Base-by-base conservation (phyloP, 2,888 invertebrate species). In the Leptopilina syphax region DNA sequence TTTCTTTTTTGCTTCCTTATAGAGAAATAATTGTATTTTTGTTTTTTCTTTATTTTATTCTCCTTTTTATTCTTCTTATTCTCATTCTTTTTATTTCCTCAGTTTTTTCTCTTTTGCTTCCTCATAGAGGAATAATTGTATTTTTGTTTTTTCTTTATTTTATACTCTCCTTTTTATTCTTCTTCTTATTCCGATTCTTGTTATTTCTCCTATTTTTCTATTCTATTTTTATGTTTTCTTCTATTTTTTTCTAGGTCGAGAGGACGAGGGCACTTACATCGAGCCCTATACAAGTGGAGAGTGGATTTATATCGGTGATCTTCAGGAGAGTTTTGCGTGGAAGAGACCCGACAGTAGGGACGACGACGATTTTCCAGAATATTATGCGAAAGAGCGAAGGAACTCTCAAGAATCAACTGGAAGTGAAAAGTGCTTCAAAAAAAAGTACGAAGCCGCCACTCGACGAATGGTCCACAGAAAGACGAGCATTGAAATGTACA, bases 381-480 rank as follows among this genome's bases (percentile, higher is more conserved):
- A 85, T 54, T 80, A 86, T 50, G 76, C 82, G 3, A 90, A 89
- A 73, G 93, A 93, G 77, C 92, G 94, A 54, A 92, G 94, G 78
- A 94, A 94, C 65, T 92, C 92, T 6, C 90, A 91, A 79, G 91
- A 91, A 41, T 95, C 95, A 0, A 96, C 98, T 0, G 96, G 96
- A 81, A 97, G 97, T 0, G 98, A 98, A 91, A 95, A 95, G 84
- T 96, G 96, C 86, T 98, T 98, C 92, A 95, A 95, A 87, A 96
- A 96, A 90, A 95, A 95, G 86, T 98, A 97, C 89, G 96, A 97
- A 87, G 96, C 97, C 27, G 95, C 97, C 81, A 96, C 97, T 4
- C 98, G 97, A 92, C 94, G 98, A 78, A 95, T 98, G 93, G 97
- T 98, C 0, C 98, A 98, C 92, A 93, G 98, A 79, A 96, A 97